Evolutionary conservation across 2,113 vertebrate species (phyloP).

Genomic region (Megaceryle torquata): DNA sequence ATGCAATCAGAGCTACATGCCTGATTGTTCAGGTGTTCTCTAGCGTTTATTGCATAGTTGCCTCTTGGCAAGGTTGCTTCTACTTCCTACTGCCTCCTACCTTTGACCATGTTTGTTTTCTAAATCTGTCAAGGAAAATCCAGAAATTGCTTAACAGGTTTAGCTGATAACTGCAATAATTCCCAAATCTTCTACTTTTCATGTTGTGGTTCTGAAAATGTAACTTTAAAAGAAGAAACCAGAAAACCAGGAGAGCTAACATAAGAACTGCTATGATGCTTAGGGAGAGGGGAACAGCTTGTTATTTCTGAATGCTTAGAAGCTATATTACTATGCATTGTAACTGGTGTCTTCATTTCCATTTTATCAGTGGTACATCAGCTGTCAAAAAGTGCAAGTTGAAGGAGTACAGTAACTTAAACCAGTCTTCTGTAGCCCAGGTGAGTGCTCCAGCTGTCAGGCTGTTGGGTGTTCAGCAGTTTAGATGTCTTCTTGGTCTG

Average conservation of each 20-base stretch:
- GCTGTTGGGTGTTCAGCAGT: not conserved
- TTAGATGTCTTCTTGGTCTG: not conserved
- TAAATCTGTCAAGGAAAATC: not conserved
- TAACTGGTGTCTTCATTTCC: not conserved
- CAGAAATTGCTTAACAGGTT: not conserved
- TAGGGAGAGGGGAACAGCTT: not conserved
- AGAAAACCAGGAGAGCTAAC: not conserved
- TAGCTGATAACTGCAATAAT: not conserved
- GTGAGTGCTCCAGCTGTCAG: not conserved
- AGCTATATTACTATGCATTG: fast-evolving
- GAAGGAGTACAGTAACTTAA: not conserved
- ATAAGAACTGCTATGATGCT: not conserved
- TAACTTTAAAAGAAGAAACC: not conserved
- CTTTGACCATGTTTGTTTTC: not conserved
- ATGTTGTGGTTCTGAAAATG: not conserved
- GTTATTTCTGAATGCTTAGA: not conserved
- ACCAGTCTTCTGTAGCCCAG: not conserved
- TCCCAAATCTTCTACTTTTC: not conserved
- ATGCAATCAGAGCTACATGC: not conserved
- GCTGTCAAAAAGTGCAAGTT: not conserved
- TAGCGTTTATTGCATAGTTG: not conserved
- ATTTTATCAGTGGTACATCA: not conserved
- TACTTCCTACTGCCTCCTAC: not conserved
- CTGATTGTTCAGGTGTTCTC: not conserved
- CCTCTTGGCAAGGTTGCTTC: not conserved